A percentile compares a stretch with the other conserved stretches of the same genome.
These are phyloP conservation scores for Micrasema minimum DNA, from an alignment of 1,140 invertebrate species.

Conservation along the genomic window DNA sequence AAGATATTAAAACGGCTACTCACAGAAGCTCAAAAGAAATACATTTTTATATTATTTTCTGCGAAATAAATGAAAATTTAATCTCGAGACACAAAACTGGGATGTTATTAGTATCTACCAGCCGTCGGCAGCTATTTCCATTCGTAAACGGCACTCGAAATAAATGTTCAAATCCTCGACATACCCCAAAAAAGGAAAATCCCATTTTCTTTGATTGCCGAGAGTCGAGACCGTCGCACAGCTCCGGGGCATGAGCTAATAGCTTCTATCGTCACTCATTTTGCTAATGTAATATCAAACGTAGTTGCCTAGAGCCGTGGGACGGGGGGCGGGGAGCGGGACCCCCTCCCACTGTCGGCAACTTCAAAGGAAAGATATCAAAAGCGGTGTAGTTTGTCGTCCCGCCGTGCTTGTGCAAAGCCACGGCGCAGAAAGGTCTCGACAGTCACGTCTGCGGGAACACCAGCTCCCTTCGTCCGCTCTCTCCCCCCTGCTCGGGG, in stretches of 20 bases:
- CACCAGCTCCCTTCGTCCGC: background rate
- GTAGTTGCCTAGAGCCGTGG: constrained; percentile 28
- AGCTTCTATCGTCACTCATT: constrained; percentile 52
- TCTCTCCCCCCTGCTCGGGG: constrained; percentile 7
- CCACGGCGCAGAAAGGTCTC: constrained; percentile 13
- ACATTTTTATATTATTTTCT: too few relatives aligned
- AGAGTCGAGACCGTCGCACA: constrained; percentile 29
- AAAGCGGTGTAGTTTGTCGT: constrained; percentile 49
- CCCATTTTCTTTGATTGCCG: constrained; percentile 33
- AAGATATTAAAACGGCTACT: too few relatives aligned
- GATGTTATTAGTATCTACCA: background rate
- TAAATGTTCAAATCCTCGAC: constrained; percentile 21
- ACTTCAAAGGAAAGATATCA: constrained; percentile 49
- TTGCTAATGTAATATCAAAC: constrained; percentile 54
- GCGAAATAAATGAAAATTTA: too few relatives aligned
- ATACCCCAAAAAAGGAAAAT: constrained; percentile 17
- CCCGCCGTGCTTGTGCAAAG: constrained; percentile 31
- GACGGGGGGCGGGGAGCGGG: background rate
- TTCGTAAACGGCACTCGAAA: constrained; percentile 10
- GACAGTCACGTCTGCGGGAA: background rate
- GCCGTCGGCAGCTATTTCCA: background rate
- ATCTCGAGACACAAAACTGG: constrained; percentile 1
- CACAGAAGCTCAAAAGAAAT: too few relatives aligned
- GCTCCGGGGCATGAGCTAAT: constrained; percentile 36
- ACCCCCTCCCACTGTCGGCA: constrained; percentile 13